phyloP scores from a whole-genome alignment of 2,113 vertebrate genomes.

The Entelurus aequoreus region DNA sequence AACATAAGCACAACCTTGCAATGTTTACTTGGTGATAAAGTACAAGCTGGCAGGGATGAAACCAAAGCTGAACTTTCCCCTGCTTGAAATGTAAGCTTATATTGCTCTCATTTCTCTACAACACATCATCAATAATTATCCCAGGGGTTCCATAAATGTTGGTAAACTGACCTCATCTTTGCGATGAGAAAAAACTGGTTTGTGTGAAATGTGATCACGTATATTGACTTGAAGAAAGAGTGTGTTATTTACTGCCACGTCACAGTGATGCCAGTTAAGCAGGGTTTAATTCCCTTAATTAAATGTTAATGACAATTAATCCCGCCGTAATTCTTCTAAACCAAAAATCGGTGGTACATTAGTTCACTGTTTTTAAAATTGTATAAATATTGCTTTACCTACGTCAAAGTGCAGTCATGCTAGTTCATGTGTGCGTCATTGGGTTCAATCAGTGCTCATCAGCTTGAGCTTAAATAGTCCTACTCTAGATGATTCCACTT shows the following conservation, averaged over 20 bases:
- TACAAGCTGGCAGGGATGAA: constrained; percentile 6
- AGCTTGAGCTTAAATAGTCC: too few relatives aligned
- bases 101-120: constrained; percentile 24
- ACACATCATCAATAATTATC: constrained; percentile 43
- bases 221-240: constrained; percentile 44
- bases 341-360: constrained; percentile 5
- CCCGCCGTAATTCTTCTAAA: neutral
- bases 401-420: too few relatives aligned
- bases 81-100: constrained; percentile 17
- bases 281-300: constrained; percentile 9
- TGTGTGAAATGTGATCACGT: constrained; percentile 47
- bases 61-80: constrained; percentile 7
- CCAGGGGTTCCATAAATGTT: constrained; percentile 24
- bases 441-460: too few relatives aligned
- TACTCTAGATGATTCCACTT: too few relatives aligned
- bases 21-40: constrained; percentile 3
- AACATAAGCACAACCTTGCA: neutral
- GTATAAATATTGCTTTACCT: too few relatives aligned
- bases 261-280: constrained; percentile 11
- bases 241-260: constrained; percentile 46
- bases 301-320: constrained; percentile 6
- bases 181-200: constrained; percentile 17
- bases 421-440: too few relatives aligned
- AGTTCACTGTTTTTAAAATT: neutral
- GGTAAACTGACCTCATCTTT: constrained; percentile 36